A percentile compares a stretch with the other conserved stretches of the same genome.
Evolutionary conservation across 2,113 vertebrate genomes (phyloP).

Genomic region (Gallinago undulata): DNA sequence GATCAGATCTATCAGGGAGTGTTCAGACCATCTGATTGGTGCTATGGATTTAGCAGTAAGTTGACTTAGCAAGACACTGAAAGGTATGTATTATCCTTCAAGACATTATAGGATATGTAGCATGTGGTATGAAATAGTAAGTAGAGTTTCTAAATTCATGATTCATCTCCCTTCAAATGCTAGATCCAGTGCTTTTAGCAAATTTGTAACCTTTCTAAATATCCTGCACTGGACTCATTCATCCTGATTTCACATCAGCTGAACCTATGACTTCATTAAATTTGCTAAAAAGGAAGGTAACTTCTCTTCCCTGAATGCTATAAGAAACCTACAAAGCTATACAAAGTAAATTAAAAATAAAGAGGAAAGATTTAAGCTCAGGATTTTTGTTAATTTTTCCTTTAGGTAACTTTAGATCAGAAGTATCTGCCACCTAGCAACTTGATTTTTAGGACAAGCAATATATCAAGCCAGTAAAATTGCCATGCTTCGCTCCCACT

Average conservation of each 20-base stretch:
- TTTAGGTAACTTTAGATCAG: background rate
- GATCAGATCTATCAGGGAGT: background rate
- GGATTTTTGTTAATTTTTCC: background rate
- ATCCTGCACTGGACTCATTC: background rate
- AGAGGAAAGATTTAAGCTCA: background rate
- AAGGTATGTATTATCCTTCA: background rate
- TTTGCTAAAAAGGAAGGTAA: background rate
- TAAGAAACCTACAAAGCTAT: background rate
- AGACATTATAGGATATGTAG: background rate
- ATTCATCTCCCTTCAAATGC: background rate
- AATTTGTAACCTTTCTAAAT: background rate
- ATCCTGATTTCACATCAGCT: background rate
- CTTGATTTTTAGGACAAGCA: background rate
- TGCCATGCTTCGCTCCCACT: background rate
- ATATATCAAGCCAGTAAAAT: background rate
- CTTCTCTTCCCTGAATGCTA: background rate
- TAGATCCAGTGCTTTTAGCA: background rate
- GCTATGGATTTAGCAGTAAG: background rate
- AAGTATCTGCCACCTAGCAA: background rate
- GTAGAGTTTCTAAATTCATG: background rate
- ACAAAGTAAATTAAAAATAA: background rate
- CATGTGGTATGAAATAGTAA: background rate
- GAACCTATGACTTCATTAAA: background rate
- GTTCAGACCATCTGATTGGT: background rate
- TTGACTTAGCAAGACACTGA: background rate